phyloP scores from a whole-genome alignment of 35 echinoderm and acorn worm species.

The Patiria miniata region DNA sequence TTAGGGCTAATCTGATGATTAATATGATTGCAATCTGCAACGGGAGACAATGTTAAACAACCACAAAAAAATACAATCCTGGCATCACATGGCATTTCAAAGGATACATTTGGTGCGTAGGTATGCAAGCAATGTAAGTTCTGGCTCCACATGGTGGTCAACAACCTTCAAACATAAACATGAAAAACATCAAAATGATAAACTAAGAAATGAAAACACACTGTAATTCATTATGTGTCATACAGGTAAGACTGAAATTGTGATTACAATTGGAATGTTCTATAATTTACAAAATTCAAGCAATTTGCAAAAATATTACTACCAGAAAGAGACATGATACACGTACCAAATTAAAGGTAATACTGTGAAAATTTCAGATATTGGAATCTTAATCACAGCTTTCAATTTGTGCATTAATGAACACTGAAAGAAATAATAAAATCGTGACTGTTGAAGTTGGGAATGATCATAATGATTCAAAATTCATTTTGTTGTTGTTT shows the following conservation, averaged over 20 bases:
- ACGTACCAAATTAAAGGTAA: neutral
- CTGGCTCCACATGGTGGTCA: neutral
- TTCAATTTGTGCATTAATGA: no score
- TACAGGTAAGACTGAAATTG: neutral
- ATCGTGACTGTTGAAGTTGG: no score
- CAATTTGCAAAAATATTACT: neutral
- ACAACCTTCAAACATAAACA: neutral
- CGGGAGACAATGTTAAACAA: neutral
- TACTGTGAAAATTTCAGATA: no score
- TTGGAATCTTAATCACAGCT: no score
- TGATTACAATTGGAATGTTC: neutral
- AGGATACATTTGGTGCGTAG: constrained; percentile 18
- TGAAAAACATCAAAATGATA: neutral
- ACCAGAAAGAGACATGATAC: neutral
- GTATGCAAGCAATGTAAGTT: neutral
- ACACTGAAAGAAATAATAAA: no score
- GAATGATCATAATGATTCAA: no score
- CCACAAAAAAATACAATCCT: neutral
- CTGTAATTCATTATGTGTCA: neutral
- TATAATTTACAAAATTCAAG: neutral
- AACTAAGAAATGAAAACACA: neutral
- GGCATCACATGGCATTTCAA: neutral
- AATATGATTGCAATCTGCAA: neutral
- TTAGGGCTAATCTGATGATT: neutral
- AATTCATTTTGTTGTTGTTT: no score